Conservation (phyloP, 2,888 invertebrate species). For the Nysson spinosus region DNA sequence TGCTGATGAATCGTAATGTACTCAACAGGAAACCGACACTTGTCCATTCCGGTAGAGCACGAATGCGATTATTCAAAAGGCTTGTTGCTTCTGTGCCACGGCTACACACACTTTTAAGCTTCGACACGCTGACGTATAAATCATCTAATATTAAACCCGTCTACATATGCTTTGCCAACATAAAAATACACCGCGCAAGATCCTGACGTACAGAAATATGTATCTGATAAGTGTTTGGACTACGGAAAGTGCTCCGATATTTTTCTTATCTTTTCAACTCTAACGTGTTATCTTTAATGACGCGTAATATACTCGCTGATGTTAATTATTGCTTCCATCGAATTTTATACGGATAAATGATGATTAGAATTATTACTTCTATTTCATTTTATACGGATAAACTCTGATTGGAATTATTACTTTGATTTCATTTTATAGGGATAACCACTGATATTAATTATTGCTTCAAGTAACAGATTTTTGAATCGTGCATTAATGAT, state of each 20-base stretch:
- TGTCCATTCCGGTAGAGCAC: constrained; percentile 57
- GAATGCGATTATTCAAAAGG: constrained; percentile 49
- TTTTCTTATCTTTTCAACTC: background rate
- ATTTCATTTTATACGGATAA: too few relatives aligned
- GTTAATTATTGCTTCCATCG: background rate
- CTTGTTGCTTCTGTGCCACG: constrained; percentile 35
- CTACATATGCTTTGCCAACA: constrained; percentile 10
- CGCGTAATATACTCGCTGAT: background rate
- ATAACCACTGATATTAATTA: too few relatives aligned
- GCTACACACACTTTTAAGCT: constrained; percentile 17
- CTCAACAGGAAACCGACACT: constrained; percentile 69
- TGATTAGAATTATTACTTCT: too few relatives aligned
- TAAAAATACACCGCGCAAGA: too few relatives aligned
- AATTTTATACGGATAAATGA: too few relatives aligned
- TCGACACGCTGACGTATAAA: constrained; percentile 26
- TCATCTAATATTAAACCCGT: constrained; percentile 27
- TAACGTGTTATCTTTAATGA: background rate
- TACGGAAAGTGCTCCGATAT: constrained; percentile 33
- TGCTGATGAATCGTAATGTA: constrained; percentile 61
- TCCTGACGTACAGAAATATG: constrained; percentile 45
- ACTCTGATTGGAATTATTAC: too few relatives aligned
- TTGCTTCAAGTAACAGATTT: too few relatives aligned
- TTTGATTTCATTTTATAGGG: too few relatives aligned
- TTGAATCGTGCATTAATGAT: too few relatives aligned
- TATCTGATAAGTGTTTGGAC: constrained; percentile 7